Evolutionary conservation across 2,888 invertebrate genomes (phyloP).

Genomic region (Diaprepes abbreviatus): DNA sequence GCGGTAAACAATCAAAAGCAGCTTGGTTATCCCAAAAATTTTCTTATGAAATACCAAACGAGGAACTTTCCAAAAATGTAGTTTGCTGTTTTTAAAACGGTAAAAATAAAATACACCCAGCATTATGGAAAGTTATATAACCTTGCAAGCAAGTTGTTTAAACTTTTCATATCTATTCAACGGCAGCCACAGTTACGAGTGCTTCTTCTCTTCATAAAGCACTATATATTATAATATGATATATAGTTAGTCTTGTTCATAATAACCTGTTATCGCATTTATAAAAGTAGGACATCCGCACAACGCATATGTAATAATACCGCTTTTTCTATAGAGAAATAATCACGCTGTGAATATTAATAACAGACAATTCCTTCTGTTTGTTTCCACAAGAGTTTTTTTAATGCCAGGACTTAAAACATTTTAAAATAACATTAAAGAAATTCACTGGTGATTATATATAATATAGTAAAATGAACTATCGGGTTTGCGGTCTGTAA

Average conservation of each 20-base stretch:
- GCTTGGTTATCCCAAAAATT: no score
- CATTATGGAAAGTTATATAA: no score
- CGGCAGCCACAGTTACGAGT: not conserved
- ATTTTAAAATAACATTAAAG: no score
- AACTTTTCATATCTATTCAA: not conserved
- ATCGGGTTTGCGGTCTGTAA: no score
- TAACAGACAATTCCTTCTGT: slow-evolving; percentile 21
- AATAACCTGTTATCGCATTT: slow-evolving; percentile 52
- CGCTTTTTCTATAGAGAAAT: slow-evolving; percentile 41
- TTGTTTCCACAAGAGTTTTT: not conserved
- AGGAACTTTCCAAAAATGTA: no score
- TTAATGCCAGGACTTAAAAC: not conserved
- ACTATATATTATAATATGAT: not conserved
- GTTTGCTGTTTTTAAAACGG: no score
- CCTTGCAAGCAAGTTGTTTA: not conserved
- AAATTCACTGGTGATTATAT: no score
- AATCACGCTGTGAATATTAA: slow-evolving; percentile 31
- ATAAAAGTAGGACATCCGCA: slow-evolving; percentile 59
- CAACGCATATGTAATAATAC: slow-evolving; percentile 40
- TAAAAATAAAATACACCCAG: no score
- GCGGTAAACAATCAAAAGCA: no score
- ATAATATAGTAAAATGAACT: no score
- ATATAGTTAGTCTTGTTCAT: slow-evolving; percentile 5
- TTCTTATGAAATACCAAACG: no score
- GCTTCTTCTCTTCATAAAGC: not conserved